These are phyloP conservation scores for Halesus radiatus DNA, from an alignment of 1,140 invertebrate species.

Conservation along the genomic window DNA sequence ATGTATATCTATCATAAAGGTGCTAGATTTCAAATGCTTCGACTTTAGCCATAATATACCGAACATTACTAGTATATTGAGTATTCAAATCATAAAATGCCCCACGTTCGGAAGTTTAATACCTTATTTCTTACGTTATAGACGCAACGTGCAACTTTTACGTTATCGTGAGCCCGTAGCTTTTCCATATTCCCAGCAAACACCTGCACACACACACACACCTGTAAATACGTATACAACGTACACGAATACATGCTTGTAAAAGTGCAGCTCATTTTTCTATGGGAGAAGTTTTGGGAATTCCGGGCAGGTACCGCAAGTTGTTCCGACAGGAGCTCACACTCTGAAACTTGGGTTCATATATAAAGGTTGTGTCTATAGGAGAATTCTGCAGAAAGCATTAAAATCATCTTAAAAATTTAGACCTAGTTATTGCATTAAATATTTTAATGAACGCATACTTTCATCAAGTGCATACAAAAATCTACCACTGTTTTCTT, in stretches of 20 bases:
- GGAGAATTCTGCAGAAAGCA: too few relatives aligned
- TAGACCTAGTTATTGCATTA: too few relatives aligned
- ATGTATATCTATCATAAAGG: too few relatives aligned
- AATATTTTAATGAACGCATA: too few relatives aligned
- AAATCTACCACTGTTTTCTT: too few relatives aligned
- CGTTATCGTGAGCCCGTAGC: neutral
- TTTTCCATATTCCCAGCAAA: neutral
- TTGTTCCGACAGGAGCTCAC: conserved; percentile 1
- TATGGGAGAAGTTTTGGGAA: neutral
- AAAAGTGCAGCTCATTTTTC: conserved; percentile 17
- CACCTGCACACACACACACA: neutral
- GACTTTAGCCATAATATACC: too few relatives aligned
- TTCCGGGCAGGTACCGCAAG: conserved; percentile 12
- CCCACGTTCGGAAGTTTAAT: conserved; percentile 5
- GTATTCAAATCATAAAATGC: conserved; percentile 20
- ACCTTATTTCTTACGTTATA: conserved; percentile 18
- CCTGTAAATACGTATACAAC: too few relatives aligned
- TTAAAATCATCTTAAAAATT: too few relatives aligned
- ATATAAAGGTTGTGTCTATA: neutral
- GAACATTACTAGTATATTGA: neutral
- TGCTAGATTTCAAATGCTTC: too few relatives aligned
- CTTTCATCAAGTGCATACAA: too few relatives aligned
- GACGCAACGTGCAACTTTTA: conserved; percentile 24
- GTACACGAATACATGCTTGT: neutral
- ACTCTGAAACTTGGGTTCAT: neutral